Conservation (phyloP, 2,113 vertebrate species). For the Desmodus rotundus region DNA sequence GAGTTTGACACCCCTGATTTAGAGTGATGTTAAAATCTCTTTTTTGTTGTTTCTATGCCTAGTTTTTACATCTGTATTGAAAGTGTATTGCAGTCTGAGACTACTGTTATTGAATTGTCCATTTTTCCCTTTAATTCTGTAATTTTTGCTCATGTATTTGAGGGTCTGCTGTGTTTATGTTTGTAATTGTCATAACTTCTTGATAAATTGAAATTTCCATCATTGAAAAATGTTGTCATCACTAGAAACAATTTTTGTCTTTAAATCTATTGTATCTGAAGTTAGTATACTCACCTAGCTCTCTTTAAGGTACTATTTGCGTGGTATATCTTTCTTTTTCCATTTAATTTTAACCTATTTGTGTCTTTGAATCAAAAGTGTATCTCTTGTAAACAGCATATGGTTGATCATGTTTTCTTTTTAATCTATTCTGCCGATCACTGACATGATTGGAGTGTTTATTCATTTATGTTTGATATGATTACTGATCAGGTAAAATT, state of each 20-base stretch:
- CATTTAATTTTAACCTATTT: background rate
- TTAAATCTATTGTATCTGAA: conserved; percentile 18
- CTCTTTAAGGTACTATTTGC: background rate
- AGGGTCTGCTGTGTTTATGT: background rate
- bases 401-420: background rate
- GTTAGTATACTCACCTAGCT: background rate
- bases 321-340: background rate
- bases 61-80: background rate
- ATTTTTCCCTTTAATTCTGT: background rate
- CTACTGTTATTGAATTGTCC: background rate
- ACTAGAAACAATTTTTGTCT: background rate
- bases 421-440: background rate
- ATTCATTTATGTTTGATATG: background rate
- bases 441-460: background rate
- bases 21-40: background rate
- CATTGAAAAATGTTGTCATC: background rate
- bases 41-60: background rate
- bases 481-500: conserved; percentile 14
- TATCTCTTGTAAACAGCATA: background rate
- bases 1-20: background rate
- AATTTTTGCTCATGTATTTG: background rate
- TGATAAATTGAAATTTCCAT: background rate
- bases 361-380: background rate
- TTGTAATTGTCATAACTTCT: background rate
- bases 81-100: background rate